Conservation (phyloP, 2,888 invertebrate species). For the Calephelis perditalis region DNA sequence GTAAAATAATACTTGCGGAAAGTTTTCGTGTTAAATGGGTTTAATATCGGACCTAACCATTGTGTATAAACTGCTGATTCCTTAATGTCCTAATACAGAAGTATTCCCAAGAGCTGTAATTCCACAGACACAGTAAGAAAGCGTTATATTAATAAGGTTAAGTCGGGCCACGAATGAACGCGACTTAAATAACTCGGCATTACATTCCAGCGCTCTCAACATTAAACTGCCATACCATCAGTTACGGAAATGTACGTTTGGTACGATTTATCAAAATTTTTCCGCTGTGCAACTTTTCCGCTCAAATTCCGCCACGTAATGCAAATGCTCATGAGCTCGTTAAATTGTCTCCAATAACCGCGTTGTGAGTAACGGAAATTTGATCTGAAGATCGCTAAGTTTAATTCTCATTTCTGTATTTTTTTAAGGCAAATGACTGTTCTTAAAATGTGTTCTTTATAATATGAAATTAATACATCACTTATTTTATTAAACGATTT, state of each 20-base stretch:
- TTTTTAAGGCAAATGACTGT: conserved; percentile 53
- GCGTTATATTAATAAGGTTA: neutral
- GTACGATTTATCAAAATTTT: conserved; percentile 20
- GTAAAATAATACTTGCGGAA: no score
- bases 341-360: conserved; percentile 13
- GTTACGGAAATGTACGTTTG: conserved; percentile 13
- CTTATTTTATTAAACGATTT: conserved; percentile 72
- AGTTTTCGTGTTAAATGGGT: no score
- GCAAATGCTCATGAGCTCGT: conserved; percentile 18
- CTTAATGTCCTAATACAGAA: no score
- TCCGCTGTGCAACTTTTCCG: conserved; percentile 18
- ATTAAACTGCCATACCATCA: conserved; percentile 10
- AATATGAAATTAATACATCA: conserved; percentile 68
- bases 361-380: conserved; percentile 16
- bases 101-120: no score
- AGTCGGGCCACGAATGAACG: conserved; percentile 1
- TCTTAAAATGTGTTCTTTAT: conserved; percentile 69
- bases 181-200: conserved; percentile 8
- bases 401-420: conserved; percentile 21
- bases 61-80: no score
- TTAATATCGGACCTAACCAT: no score
- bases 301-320: conserved; percentile 13
- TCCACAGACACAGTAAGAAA: no score
- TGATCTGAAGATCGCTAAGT: conserved; percentile 16
- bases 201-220: conserved; percentile 5